Base-by-base conservation (phyloP, 2,113 vertebrate species). In the Gadus chalcogrammus region DNA sequence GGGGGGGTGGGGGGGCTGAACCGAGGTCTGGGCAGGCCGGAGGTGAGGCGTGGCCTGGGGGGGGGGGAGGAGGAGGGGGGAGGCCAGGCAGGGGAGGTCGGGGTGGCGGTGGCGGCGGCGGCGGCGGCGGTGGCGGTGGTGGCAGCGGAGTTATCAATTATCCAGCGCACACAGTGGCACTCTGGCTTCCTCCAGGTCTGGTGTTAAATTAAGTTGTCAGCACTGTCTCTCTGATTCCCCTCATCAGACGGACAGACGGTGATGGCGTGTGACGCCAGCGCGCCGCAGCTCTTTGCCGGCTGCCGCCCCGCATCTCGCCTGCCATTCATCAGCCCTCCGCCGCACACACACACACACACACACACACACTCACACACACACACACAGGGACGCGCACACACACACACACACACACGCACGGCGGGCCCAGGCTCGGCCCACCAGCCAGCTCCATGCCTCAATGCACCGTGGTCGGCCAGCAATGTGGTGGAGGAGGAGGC, bases 121-220 rank as follows among this genome's bases (percentile, higher is more conserved):
- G 75, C 71, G 69, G 75, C 77, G 78, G 75, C 71, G 69, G 75
- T 71, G 13, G 72, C 60, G 67, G 56, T 20, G 63, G 62, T 18
- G 3, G 81, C 80, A 79, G 80, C 84, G 75, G 82, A 81, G 87
- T 91, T 91, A 92, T 93, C 91, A 91, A 92, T 91, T 91, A 92
- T 91, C 88, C 87, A 90, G 83, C 79, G 84, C 87, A 35, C 86
- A 35, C 86, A 82, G 89, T 89, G 87, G 88, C 88, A 83, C 88
- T 88, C 89, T 81, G 84, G 88, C 90, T 88, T 84, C 87, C 87
- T 88, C 85, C 84, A 83, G 89, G 85, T 89, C 87, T 87, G 80
- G 89, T 88, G 80, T 92, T 92, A 93, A 93, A 92, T 93, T 89
- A 90, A 93, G 91, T 90, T 92, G 92, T 93, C 94, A 93, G 93